phyloP scores from a whole-genome alignment of 92 coral and sea anemone species.

The Umimayanthus chanpuru region DNA sequence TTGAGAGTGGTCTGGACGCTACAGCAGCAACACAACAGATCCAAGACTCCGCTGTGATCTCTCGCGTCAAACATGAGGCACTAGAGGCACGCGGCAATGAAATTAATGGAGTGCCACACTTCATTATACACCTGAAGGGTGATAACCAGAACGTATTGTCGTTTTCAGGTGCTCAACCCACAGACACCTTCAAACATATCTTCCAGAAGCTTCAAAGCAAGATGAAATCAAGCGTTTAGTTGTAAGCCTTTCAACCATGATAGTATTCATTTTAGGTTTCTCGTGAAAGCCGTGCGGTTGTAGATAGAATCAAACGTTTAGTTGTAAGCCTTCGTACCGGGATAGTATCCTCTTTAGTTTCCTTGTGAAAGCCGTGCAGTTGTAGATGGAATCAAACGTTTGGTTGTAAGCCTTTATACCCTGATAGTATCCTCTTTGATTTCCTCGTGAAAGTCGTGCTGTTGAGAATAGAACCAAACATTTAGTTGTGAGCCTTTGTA shows the following conservation, averaged over 20 bases:
- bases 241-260: too few species aligned
- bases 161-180: slow-evolving; percentile 96
- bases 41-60: slow-evolving; percentile 59
- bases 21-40: slow-evolving; percentile 70
- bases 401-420: too few species aligned
- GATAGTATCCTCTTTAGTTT: too few species aligned
- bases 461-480: slow-evolving; percentile 41
- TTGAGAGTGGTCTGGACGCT: slow-evolving; percentile 69
- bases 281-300: too few species aligned
- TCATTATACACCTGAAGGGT: slow-evolving; percentile 68
- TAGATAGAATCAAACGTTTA: too few species aligned
- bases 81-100: slow-evolving; percentile 64
- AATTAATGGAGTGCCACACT: slow-evolving; percentile 85
- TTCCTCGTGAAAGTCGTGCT: too few species aligned
- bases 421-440: too few species aligned
- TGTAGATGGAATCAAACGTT: too few species aligned
- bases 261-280: not conserved
- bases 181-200: slow-evolving; percentile 70
- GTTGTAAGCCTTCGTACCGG: too few species aligned
- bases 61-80: slow-evolving; percentile 81
- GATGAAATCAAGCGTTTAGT: slow-evolving; percentile 79
- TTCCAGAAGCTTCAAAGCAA: slow-evolving; percentile 68
- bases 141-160: slow-evolving; percentile 51
- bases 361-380: too few species aligned
- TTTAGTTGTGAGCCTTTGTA: slow-evolving; percentile 17